A percentile compares a stretch with the other conserved stretches of the same genome.
These are phyloP conservation scores for Melanotaenia duboulayi DNA, from an alignment of 2,113 vertebrate species.

Conservation along the genomic window DNA sequence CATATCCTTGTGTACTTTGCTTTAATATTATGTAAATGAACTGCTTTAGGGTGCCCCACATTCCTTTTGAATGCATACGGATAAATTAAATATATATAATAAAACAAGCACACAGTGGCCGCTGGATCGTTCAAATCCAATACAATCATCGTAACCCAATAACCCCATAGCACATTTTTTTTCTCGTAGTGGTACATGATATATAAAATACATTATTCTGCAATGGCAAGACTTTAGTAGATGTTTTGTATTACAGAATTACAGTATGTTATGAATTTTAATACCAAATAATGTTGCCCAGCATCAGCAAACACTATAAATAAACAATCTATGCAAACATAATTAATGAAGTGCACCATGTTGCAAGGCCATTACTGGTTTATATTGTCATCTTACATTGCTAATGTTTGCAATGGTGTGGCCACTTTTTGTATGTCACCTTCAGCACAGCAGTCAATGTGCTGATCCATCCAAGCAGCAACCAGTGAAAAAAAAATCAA, in stretches of 20 bases:
- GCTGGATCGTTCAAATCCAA: neutral
- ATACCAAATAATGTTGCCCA: neutral
- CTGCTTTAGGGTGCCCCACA: slow-evolving; percentile 3
- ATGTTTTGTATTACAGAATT: neutral
- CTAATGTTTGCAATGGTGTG: neutral
- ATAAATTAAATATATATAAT: neutral
- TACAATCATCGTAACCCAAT: neutral
- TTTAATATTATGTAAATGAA: neutral
- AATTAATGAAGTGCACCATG: neutral
- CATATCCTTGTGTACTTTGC: slow-evolving; percentile 18
- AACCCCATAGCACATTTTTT: neutral
- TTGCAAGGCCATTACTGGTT: neutral
- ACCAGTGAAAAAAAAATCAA: slow-evolving; percentile 16
- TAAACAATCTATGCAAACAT: neutral
- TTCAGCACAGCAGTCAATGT: slow-evolving; percentile 9
- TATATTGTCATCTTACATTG: neutral
- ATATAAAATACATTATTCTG: slow-evolving; percentile 1
- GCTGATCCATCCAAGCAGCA: slow-evolving; percentile 25
- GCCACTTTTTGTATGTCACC: neutral
- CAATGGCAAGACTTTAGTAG: neutral
- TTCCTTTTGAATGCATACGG: slow-evolving; percentile 2
- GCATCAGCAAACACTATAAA: slow-evolving; percentile 5
- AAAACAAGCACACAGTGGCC: neutral
- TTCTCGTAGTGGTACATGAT: neutral
- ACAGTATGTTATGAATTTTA: slow-evolving; percentile 20